These are phyloP conservation scores for Poecile montanus DNA, from an alignment of 2,797 vertebrate genomes.

Conservation along the genomic window DNA sequence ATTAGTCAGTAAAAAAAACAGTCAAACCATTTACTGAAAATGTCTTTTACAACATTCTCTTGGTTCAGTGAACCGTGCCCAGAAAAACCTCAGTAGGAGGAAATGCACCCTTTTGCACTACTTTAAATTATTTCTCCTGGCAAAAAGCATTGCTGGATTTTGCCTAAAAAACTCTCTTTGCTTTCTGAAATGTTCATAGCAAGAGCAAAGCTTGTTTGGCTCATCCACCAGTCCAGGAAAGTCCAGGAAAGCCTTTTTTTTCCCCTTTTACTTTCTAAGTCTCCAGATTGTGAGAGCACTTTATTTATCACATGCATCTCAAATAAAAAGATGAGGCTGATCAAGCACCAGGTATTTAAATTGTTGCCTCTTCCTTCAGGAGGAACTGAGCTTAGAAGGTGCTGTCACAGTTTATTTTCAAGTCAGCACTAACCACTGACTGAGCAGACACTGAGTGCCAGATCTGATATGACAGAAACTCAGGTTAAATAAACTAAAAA, in stretches of 20 bases:
- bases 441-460: background rate
- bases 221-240: background rate
- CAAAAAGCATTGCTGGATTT: background rate
- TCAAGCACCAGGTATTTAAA: background rate
- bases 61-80: background rate
- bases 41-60: background rate
- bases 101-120: background rate
- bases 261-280: background rate
- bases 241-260: background rate
- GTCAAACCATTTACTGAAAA: background rate
- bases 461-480: background rate
- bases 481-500: background rate
- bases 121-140: conserved; percentile 28
- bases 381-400: background rate
- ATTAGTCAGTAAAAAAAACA: background rate
- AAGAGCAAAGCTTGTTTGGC: background rate
- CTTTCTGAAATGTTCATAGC: background rate
- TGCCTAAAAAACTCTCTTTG: background rate
- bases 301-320: background rate
- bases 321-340: background rate
- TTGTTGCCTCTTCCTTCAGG: background rate
- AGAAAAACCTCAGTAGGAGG: conserved; percentile 29
- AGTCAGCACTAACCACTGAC: background rate
- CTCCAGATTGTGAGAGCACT: background rate
- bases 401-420: background rate